Evolutionary conservation across 2,797 vertebrate genomes (phyloP).

Genomic region (Phalloptychus januarius): DNA sequence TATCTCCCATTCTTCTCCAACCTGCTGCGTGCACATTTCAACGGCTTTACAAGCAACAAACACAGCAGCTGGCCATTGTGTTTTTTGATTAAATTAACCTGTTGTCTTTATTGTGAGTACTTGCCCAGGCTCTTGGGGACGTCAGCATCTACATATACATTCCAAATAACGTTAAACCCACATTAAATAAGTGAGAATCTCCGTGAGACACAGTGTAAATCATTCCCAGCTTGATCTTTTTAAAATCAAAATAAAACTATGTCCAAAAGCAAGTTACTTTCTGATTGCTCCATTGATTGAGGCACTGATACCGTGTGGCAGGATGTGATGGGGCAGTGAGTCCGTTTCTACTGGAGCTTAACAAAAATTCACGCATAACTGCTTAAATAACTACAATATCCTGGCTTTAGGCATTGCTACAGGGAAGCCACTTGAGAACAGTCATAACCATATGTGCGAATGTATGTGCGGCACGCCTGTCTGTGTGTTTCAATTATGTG

Average conservation of each 20-base stretch:
- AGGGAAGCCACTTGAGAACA: conserved; percentile 32
- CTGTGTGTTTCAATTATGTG: conserved; percentile 21
- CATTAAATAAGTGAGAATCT: conserved; percentile 35
- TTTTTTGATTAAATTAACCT: conserved; percentile 40
- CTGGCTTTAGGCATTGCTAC: conserved; percentile 56
- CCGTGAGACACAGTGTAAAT: conserved; percentile 19
- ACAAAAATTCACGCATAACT: conserved; percentile 35
- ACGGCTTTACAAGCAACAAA: conserved; percentile 33
- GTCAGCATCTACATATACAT: conserved; percentile 4
- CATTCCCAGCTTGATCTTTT: conserved; percentile 6
- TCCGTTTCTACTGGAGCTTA: conserved; percentile 25
- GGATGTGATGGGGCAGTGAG: conserved; percentile 12
- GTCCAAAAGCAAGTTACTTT: neutral
- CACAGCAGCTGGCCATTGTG: conserved; percentile 28
- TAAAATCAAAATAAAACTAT: conserved; percentile 28
- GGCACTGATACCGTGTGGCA: conserved; percentile 16
- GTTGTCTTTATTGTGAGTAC: conserved; percentile 39
- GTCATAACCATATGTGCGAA: conserved; percentile 34
- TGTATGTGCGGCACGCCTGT: conserved; percentile 1
- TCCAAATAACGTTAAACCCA: conserved; percentile 13
- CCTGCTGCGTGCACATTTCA: conserved; percentile 33
- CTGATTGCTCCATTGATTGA: neutral
- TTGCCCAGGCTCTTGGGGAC: conserved; percentile 37
- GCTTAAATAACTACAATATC: conserved; percentile 47
- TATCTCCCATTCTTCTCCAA: conserved; percentile 24